Conservation (phyloP, 2,888 invertebrate genomes). For the Ormyrus labotus region DNA sequence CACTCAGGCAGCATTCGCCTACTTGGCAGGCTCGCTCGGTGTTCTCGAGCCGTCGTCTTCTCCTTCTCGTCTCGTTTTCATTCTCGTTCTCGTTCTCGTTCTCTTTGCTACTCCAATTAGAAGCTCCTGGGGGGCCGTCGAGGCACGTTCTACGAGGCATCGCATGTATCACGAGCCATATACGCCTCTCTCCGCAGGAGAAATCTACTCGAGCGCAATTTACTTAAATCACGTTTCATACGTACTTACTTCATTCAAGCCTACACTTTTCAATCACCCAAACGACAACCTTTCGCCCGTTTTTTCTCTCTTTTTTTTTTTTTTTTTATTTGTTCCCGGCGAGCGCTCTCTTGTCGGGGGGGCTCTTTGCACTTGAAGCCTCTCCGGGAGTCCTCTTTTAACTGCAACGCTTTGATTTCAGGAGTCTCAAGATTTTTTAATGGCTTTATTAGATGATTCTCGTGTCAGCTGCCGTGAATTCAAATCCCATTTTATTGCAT, state of each 20-base stretch:
- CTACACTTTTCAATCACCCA: slow-evolving; percentile 49
- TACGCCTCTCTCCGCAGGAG: neutral
- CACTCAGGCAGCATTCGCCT: slow-evolving; percentile 27
- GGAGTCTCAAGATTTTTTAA: no score
- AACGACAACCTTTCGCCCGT: neutral
- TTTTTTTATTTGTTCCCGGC: neutral
- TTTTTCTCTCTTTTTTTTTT: no score
- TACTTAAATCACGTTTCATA: slow-evolving; percentile 58
- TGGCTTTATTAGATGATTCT: no score
- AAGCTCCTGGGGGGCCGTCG: slow-evolving; percentile 66
- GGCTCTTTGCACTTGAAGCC: neutral
- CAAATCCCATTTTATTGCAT: no score
- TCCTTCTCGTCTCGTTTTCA: slow-evolving; percentile 28
- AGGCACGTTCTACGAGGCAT: slow-evolving; percentile 64
- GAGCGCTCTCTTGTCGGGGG: neutral
- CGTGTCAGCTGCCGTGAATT: no score
- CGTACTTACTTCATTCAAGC: slow-evolving; percentile 49
- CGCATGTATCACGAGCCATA: slow-evolving; percentile 8
- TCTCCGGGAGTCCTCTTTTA: no score
- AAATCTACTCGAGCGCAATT: slow-evolving; percentile 54
- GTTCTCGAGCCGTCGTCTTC: slow-evolving; percentile 37
- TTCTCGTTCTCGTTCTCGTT: slow-evolving; percentile 27
- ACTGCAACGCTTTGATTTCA: no score
- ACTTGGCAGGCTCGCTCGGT: slow-evolving; percentile 27
- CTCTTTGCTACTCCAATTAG: slow-evolving; percentile 72